These are phyloP conservation scores for Pyxicephalus adspersus DNA, from an alignment of 2,113 vertebrate species.

Conservation along the genomic window DNA sequence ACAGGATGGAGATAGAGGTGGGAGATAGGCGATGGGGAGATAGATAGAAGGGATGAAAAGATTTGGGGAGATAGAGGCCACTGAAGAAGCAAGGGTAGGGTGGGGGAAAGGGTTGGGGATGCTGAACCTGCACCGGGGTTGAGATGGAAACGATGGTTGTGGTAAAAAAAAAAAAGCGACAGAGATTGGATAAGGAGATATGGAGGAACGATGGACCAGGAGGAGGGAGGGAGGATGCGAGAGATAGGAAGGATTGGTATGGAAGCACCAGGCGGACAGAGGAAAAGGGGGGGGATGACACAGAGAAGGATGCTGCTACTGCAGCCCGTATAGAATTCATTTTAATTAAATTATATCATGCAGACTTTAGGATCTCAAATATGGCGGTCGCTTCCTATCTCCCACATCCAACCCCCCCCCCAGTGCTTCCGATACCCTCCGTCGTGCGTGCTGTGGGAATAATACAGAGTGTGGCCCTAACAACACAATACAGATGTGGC, in stretches of 20 bases:
- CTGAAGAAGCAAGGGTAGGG: background rate
- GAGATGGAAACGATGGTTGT: background rate
- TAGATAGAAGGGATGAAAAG: background rate
- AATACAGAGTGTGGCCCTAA: no score
- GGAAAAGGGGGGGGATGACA: background rate
- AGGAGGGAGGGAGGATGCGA: background rate
- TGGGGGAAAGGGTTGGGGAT: background rate
- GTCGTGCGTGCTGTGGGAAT: no score
- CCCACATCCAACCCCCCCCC: background rate
- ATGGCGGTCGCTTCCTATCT: background rate
- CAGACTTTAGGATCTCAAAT: background rate
- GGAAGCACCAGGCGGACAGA: background rate
- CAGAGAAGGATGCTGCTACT: background rate
- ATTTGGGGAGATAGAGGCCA: background rate
- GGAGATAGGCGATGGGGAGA: background rate
- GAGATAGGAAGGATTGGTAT: background rate
- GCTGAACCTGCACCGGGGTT: background rate
- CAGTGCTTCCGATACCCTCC: no score
- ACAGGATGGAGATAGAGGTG: background rate
- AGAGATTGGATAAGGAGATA: background rate
- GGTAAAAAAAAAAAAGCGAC: background rate
- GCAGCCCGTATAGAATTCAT: background rate
- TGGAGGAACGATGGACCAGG: background rate
- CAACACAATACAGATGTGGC: no score
- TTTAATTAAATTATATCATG: conserved; percentile 2